Percentiles rank a stretch among this genome's conserved stretches.
These are phyloP conservation scores for Chironomus riparius DNA, from an alignment of 2,888 invertebrate genomes.

Conservation along the genomic window DNA sequence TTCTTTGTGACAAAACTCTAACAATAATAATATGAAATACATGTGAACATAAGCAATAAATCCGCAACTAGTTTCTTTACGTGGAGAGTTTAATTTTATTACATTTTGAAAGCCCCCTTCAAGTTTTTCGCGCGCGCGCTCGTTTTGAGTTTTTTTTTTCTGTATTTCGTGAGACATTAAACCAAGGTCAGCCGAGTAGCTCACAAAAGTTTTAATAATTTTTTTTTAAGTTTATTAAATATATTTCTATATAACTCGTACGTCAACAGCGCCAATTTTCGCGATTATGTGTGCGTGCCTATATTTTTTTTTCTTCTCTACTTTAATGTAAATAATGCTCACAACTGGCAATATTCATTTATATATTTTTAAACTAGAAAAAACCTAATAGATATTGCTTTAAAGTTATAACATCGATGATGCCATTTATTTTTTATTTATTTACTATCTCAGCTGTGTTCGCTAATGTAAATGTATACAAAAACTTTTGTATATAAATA, in stretches of 20 bases:
- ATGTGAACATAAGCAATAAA: neutral
- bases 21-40: neutral
- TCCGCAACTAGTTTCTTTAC: conserved; percentile 10
- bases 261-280: conserved; percentile 3
- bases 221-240: conserved; percentile 11
- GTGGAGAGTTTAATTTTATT: neutral
- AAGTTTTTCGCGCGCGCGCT: conserved; percentile 25
- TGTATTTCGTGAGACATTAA: conserved; percentile 26
- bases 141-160: conserved; percentile 2
- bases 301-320: neutral
- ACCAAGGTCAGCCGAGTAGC: conserved; percentile 25
- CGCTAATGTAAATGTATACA: no score
- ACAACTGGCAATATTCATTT: neutral
- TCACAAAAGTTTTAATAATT: conserved; percentile 23
- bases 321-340: neutral
- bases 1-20: conserved; percentile 1
- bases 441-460: no score
- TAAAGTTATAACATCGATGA: no score
- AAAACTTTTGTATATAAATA: no score
- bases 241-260: conserved; percentile 8
- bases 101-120: neutral
- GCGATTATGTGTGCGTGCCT: conserved; percentile 11
- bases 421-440: no score
- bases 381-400: no score
- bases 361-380: no score